Percentiles rank a stretch among this genome's conserved stretches.
Evolutionary conservation across 2,113 vertebrate species (phyloP).

Genomic region (Eolophus roseicapilla): DNA sequence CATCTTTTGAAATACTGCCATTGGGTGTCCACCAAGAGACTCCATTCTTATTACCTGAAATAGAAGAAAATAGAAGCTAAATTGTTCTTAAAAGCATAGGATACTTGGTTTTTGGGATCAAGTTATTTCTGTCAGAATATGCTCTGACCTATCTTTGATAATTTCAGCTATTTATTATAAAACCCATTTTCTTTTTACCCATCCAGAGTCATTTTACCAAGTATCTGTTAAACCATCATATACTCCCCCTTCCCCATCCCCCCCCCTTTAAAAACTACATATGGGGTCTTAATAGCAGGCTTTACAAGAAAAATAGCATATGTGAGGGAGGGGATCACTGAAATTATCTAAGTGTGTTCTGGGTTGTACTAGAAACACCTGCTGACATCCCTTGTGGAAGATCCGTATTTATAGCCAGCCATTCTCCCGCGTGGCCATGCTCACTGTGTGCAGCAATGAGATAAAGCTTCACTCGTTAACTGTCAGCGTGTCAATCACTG

Average conservation of each 20-base stretch:
- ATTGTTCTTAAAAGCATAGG: neutral
- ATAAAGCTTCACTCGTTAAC: neutral
- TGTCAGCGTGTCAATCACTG: neutral
- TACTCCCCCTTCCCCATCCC: fast-evolving
- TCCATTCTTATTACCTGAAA: slow-evolving; percentile 54
- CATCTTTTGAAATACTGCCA: slow-evolving; percentile 55
- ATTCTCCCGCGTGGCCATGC: neutral
- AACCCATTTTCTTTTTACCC: neutral
- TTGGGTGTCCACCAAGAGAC: slow-evolving; percentile 75
- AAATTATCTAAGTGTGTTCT: neutral
- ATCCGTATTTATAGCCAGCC: neutral
- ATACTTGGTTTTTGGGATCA: neutral
- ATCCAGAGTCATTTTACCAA: neutral
- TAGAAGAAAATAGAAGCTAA: neutral
- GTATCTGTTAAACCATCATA: neutral
- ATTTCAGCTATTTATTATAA: neutral
- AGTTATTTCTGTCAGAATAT: neutral
- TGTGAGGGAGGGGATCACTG: neutral
- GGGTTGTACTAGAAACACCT: neutral
- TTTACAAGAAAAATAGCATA: neutral
- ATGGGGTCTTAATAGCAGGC: neutral
- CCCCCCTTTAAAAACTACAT: fast-evolving
- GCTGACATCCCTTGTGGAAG: neutral
- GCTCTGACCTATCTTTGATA: neutral
- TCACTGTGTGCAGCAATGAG: neutral